Evolutionary conservation across 2,113 vertebrate genomes (phyloP), one percentile per base, ranked within the genome.

Genomic region (Atlantisia rogersi): DNA sequence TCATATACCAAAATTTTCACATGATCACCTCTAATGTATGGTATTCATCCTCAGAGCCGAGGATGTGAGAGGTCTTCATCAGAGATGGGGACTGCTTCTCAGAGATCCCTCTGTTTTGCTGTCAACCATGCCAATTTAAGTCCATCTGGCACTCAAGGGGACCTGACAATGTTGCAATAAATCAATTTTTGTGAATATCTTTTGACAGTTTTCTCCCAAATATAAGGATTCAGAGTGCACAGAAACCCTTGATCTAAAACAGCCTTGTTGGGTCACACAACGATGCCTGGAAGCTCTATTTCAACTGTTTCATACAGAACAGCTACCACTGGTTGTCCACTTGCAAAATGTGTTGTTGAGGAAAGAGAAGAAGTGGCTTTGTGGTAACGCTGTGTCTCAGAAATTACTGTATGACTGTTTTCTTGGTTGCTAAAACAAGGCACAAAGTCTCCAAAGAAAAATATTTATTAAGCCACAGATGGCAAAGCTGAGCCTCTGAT

Each of bases 381-480:
- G 10, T 74, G 42, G 37, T 68, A 81, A 70, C 26, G 22, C 79
- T 1, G 0, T 32, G 39, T 69, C 76, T 90, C 62, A 68, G 75
- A 88, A 90, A 60, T 69, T 52, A 58, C 81, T 64, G 42, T 70
- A 55, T 77, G 70, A 73, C 78, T 92, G 3, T 95, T 92, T 95
- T 86, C 75, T 94, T 85, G 70, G 80, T 95, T 79, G 59, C 76
- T 96, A 88, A 96, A 96, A 96, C 96, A 97, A 97, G 94, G 85
- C 37, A 90, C 74, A 97, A 96, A 96, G 82, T 65, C 82, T 93
- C 79, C 0, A 11, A 96, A 87, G 91, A 96, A 97, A 97, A 96
- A 97, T 95, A 95, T 97, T 97, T 97, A 96, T 97, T 96, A 97
- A 97, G 84, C 87, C 77, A 97, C 96, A 96, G 92, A 97, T 96